Conservation (phyloP, 2,113 vertebrate genomes). For the Chroicocephalus ridibundus region DNA sequence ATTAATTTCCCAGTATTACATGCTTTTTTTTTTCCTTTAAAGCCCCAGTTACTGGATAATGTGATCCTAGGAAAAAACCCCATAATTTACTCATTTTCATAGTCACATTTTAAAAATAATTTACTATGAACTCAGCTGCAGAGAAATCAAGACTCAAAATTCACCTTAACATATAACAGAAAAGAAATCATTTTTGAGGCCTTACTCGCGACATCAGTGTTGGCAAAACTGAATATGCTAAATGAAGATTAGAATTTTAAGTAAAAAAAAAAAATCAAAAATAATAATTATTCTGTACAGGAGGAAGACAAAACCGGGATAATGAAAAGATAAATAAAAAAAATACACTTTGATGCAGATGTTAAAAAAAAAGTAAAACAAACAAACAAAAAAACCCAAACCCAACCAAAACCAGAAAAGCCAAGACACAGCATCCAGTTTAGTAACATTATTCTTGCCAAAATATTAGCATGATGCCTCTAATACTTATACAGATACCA, state of each 20-base stretch:
- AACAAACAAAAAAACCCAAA: background rate
- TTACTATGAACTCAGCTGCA: background rate
- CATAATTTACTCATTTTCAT: background rate
- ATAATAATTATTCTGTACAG: background rate
- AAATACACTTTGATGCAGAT: background rate
- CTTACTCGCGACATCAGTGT: background rate
- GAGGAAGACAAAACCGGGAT: background rate
- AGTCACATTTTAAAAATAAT: background rate
- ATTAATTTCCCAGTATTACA: background rate
- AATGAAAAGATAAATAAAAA: background rate
- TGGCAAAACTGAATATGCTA: background rate
- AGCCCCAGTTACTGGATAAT: background rate
- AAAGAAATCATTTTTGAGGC: background rate
- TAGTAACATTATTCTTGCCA: background rate
- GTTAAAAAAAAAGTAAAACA: too few relatives aligned
- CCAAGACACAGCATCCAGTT: background rate
- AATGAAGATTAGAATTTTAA: background rate
- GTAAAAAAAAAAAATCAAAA: background rate
- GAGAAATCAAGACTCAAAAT: background rate
- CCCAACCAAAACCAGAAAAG: background rate
- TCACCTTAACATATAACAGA: background rate
- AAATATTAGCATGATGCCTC: accelerated
- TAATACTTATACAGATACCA: background rate
- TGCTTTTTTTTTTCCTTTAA: background rate
- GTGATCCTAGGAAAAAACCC: background rate